Conservation (phyloP, 2,113 vertebrate species). For the Trogon melanurus region DNA sequence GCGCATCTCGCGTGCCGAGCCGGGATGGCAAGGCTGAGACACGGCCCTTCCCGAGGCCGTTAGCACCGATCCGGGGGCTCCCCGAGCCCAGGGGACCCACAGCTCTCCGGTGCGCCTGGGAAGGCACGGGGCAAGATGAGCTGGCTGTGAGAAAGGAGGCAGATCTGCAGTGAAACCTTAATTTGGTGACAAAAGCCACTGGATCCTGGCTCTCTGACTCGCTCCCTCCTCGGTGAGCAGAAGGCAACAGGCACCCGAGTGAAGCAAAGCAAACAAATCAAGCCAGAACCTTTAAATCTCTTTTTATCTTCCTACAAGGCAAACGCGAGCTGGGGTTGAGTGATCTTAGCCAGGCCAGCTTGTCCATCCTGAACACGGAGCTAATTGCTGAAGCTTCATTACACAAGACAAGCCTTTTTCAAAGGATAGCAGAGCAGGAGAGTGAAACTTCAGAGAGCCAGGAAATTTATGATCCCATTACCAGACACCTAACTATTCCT, state of each 20-base stretch:
- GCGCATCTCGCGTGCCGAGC: accelerated
- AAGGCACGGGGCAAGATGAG: accelerated
- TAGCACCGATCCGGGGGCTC: neutral
- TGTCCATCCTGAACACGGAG: neutral
- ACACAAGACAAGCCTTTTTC: neutral
- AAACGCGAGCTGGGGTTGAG: neutral
- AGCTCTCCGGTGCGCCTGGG: neutral
- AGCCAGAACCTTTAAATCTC: neutral
- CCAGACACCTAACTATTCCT: neutral
- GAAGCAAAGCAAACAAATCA: neutral
- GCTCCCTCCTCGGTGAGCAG: neutral
- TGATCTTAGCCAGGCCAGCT: neutral
- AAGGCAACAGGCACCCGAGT: neutral
- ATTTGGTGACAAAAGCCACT: neutral
- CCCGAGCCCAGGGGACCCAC: accelerated
- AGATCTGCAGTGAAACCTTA: neutral
- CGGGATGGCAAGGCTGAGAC: neutral
- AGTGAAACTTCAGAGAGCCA: neutral
- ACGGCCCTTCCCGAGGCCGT: neutral
- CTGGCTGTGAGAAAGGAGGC: neutral
- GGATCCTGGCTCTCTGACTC: neutral
- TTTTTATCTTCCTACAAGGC: neutral
- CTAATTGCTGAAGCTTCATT: neutral
- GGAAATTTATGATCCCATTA: slow-evolving; percentile 39
- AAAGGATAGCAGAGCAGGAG: neutral